Conservation (phyloP, 2,113 vertebrate species). For the Bucco capensis region DNA sequence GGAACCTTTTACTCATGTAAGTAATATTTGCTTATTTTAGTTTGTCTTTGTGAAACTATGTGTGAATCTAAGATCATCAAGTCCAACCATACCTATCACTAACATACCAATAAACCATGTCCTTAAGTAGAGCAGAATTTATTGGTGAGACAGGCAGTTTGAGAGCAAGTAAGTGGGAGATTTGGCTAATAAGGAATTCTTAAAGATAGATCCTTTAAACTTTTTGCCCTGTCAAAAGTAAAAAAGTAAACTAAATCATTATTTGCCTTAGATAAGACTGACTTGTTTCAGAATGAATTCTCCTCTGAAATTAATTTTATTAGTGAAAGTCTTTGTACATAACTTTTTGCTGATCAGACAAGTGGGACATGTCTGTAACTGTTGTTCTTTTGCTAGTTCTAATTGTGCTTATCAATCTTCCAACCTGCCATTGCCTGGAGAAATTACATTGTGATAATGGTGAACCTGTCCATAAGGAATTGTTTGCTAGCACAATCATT, state of each 20-base stretch:
- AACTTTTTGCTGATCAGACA: neutral
- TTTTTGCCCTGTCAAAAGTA: neutral
- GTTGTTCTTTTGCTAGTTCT: neutral
- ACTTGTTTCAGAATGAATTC: neutral
- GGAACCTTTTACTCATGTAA: neutral
- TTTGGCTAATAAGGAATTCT: neutral
- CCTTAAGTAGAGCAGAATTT: neutral
- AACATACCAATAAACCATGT: no score
- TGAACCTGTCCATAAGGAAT: neutral
- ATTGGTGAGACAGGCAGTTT: neutral
- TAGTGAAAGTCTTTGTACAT: neutral
- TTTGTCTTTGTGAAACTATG: neutral
- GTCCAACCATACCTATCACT: no score
- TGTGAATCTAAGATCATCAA: neutral
- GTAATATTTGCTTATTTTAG: neutral
- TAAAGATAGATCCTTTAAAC: neutral
- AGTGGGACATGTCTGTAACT: neutral
- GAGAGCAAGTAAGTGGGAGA: neutral
- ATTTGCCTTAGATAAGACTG: neutral
- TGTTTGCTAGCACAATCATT: neutral
- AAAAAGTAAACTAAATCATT: neutral
- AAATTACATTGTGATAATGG: accelerated
- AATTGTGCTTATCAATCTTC: neutral
- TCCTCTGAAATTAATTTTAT: neutral
- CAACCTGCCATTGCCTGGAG: neutral